phyloP scores from a whole-genome alignment of 2,888 invertebrate genomes.

The Leistus spinibarbis region DNA sequence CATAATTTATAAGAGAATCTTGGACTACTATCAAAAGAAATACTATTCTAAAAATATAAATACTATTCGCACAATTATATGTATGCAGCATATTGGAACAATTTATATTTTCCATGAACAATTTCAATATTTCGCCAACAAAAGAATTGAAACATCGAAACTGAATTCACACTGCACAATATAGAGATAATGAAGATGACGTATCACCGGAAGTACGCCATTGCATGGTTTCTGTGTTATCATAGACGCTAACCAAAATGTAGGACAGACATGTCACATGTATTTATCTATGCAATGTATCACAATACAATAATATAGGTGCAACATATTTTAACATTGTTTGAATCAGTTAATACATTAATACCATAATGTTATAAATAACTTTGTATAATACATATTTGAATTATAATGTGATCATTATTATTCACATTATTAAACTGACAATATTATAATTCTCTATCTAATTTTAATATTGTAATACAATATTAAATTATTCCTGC shows the following conservation, averaged over 20 bases:
- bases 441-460: no score
- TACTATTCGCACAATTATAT: no score
- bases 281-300: not conserved
- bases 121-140: not conserved
- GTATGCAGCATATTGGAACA: not conserved
- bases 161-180: not conserved
- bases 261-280: not conserved
- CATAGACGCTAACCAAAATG: not conserved
- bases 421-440: no score
- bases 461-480: no score
- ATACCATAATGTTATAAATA: not conserved
- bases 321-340: not conserved
- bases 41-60: no score
- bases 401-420: not conserved
- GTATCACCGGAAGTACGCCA: slow-evolving; percentile 34
- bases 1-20: no score
- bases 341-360: not conserved
- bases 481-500: no score
- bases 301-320: not conserved
- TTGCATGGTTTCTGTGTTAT: not conserved
- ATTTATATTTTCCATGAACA: not conserved
- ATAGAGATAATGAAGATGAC: slow-evolving; percentile 32
- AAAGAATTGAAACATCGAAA: not conserved
- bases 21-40: no score
- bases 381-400: not conserved